phyloP scores from a whole-genome alignment of 2,113 vertebrate genomes.

The Chamaea fasciata region DNA sequence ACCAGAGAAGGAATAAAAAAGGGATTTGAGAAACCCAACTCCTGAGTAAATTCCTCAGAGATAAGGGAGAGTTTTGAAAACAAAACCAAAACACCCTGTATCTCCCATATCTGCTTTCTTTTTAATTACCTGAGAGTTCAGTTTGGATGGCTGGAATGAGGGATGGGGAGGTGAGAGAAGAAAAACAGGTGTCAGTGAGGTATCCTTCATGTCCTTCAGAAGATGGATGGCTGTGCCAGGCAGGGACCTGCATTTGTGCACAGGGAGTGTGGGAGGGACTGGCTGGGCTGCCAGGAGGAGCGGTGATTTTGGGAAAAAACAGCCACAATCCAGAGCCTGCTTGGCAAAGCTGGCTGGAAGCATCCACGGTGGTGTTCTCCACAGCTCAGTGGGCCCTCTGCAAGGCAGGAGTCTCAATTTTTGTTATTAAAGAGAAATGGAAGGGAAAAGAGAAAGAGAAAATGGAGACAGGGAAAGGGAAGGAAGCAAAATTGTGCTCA shows the following conservation, averaged over 20 bases:
- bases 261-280: background rate
- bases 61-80: background rate
- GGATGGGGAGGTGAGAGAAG: background rate
- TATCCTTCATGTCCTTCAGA: background rate
- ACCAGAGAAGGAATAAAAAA: background rate
- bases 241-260: background rate
- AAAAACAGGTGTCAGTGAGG: background rate
- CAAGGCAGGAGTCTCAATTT: background rate
- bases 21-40: background rate
- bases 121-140: background rate
- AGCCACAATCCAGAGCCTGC: background rate
- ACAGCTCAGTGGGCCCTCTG: background rate
- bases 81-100: fast-evolving
- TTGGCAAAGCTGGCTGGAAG: background rate
- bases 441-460: background rate
- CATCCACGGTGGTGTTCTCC: fast-evolving
- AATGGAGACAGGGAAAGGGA: background rate
- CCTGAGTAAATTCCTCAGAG: background rate
- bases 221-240: background rate
- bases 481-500: background rate
- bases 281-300: background rate
- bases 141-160: background rate
- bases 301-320: background rate
- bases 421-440: background rate
- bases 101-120: background rate